Evolutionary conservation across 53 echinoderm and acorn worm genomes (phyloP), one percentile per base, ranked within the genome.

Genomic region (Luidia sarsii): DNA sequence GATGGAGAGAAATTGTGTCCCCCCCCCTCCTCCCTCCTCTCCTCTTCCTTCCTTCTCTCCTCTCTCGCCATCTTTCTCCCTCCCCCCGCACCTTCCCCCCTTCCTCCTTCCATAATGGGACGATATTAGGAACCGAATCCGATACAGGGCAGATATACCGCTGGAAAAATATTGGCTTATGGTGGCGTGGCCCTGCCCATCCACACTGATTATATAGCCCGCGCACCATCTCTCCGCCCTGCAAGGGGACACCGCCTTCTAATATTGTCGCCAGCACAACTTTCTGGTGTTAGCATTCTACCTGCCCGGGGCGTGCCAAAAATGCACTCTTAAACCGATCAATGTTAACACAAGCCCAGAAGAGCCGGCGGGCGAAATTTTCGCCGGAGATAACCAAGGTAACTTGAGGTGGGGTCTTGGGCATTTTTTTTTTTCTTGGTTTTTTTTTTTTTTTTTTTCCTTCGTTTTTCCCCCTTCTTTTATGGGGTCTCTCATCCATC

Each of bases 321-420:
- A 56, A 72, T 72, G 72, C 72, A 72, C 72, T 72, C 72, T 72
- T 72, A 72, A 72, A 72, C 72, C 72, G 72, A 72, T 72, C 72
- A 72, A 72, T 72, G 72, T 56, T 72, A 72, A 72, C 72, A 72
- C 56, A 72, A 72, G 57, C 72, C 72, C 37, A 57, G 56, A 72
- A 39, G 72, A 27, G 56, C 72, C 57, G 72, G 38, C 32, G 72
- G 72, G 57, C 54, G 32, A 54, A 72, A 54, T 54, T 55, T 72
- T 72, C 51, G 55, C 20, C 38, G 56, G 35, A 28, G 72, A 72
- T 72, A 72, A 21, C 72, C 55, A 50, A 27, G 37, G 72, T 72
- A 72, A 72, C 72, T 72, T 72, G 72, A 72, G 72, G 72, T 50
- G 35, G 36, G 55, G 56, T 7, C 19, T 34, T 21, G 72, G 56